These are phyloP conservation scores for Ptilodon capucinus DNA, from an alignment of 2,888 invertebrate species.

Conservation along the genomic window DNA sequence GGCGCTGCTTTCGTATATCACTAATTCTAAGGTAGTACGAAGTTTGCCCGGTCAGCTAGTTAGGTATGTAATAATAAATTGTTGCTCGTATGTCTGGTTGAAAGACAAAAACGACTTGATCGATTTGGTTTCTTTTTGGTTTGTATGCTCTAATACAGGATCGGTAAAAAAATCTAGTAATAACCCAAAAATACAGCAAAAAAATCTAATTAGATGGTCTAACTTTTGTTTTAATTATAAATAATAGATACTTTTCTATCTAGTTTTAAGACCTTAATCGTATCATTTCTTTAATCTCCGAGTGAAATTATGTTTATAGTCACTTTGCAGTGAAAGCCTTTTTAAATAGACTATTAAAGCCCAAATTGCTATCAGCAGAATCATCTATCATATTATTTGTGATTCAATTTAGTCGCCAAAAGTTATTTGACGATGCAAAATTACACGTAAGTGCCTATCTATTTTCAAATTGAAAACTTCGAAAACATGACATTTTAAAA, in stretches of 20 bases:
- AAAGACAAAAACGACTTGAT: too few relatives aligned
- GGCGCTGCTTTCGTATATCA: too few relatives aligned
- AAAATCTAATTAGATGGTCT: too few relatives aligned
- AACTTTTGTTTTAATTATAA: too few relatives aligned
- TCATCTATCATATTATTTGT: neutral
- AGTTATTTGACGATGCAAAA: neutral
- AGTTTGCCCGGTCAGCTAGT: too few relatives aligned
- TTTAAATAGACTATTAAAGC: neutral
- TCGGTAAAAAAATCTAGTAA: too few relatives aligned
- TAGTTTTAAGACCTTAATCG: neutral
- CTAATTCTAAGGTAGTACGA: too few relatives aligned
- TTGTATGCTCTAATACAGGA: too few relatives aligned
- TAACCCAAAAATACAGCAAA: too few relatives aligned
- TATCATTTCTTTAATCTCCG: neutral
- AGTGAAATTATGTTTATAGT: neutral
- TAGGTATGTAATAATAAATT: too few relatives aligned
- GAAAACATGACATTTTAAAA: neutral
- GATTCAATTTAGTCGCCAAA: neutral
- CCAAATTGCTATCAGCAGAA: neutral
- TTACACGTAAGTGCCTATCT: neutral
- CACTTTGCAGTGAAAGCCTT: neutral
- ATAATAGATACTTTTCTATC: slow-evolving; percentile 12
- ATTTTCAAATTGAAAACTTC: neutral
- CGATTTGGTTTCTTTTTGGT: too few relatives aligned
- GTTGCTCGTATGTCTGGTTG: too few relatives aligned